Conservation (phyloP, 2,113 vertebrate genomes). For the Equus quagga region DNA sequence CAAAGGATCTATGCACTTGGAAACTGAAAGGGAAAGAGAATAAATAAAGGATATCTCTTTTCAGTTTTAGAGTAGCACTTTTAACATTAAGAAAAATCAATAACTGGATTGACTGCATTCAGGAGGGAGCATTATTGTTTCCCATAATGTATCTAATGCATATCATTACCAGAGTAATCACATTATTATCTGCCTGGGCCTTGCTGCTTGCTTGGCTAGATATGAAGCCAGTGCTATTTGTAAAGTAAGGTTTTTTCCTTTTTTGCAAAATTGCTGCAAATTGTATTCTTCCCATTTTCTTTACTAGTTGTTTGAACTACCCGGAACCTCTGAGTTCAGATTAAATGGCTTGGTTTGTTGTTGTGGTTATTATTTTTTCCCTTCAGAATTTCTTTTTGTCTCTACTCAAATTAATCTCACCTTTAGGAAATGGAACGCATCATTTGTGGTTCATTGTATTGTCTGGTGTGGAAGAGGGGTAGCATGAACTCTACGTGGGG, state of each 20-base stretch:
- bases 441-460: neutral
- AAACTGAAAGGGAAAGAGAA: slow-evolving; percentile 80
- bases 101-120: slow-evolving; percentile 91
- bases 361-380: slow-evolving; percentile 53
- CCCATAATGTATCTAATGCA: slow-evolving; percentile 94
- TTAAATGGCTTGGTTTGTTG: slow-evolving; percentile 61
- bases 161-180: slow-evolving; percentile 93
- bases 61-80: slow-evolving; percentile 87
- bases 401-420: slow-evolving; percentile 64
- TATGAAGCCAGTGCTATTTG: slow-evolving; percentile 84
- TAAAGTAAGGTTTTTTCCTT: slow-evolving; percentile 68
- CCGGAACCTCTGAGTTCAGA: slow-evolving; percentile 79
- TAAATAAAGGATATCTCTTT: slow-evolving; percentile 88
- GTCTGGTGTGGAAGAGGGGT: neutral
- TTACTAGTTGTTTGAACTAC: slow-evolving; percentile 82
- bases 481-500: neutral
- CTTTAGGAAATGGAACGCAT: slow-evolving; percentile 26
- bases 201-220: slow-evolving; percentile 85
- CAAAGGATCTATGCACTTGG: slow-evolving; percentile 85
- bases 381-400: slow-evolving; percentile 58
- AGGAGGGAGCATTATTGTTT: slow-evolving; percentile 91
- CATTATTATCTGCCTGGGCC: slow-evolving; percentile 87
- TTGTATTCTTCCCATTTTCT: slow-evolving; percentile 77
- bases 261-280: slow-evolving; percentile 81
- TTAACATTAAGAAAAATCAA: slow-evolving; percentile 95